Conservation (phyloP, 2,113 vertebrate genomes). For the Pluvianellus socialis region DNA sequence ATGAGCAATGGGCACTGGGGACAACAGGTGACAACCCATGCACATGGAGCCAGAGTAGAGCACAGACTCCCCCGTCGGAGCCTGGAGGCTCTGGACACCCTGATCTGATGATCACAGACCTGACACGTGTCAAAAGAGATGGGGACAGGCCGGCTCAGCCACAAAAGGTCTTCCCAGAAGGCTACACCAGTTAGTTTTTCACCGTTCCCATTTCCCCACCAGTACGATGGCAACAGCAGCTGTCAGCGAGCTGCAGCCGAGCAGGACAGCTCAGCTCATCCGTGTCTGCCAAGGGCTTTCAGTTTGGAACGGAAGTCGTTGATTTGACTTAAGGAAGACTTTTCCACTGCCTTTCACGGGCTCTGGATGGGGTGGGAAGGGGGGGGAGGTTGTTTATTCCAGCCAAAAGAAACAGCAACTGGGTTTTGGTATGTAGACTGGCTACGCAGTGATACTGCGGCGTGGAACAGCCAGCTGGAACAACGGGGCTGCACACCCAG, state of each 20-base stretch:
- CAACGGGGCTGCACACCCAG: background rate
- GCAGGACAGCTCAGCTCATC: background rate
- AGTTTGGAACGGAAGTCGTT: background rate
- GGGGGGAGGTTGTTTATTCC: background rate
- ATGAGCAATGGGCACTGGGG: background rate
- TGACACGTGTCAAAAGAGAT: background rate
- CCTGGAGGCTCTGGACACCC: background rate
- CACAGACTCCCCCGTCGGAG: background rate
- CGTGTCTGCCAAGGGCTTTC: background rate
- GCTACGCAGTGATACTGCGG: background rate
- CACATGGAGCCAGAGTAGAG: fast-evolving
- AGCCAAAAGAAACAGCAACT: conserved; percentile 11
- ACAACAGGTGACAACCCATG: background rate
- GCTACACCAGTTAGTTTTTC: background rate
- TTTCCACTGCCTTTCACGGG: background rate
- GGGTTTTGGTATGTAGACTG: background rate
- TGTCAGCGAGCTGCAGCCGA: background rate
- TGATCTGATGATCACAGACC: background rate
- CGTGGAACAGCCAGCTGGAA: conserved; percentile 40
- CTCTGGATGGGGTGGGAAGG: background rate
- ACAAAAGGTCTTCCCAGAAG: background rate
- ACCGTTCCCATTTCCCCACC: background rate
- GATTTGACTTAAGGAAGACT: background rate
- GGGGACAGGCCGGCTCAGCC: background rate
- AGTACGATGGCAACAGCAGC: background rate